Conservation (phyloP, 2,888 invertebrate genomes). For the Philonicus albiceps region DNA sequence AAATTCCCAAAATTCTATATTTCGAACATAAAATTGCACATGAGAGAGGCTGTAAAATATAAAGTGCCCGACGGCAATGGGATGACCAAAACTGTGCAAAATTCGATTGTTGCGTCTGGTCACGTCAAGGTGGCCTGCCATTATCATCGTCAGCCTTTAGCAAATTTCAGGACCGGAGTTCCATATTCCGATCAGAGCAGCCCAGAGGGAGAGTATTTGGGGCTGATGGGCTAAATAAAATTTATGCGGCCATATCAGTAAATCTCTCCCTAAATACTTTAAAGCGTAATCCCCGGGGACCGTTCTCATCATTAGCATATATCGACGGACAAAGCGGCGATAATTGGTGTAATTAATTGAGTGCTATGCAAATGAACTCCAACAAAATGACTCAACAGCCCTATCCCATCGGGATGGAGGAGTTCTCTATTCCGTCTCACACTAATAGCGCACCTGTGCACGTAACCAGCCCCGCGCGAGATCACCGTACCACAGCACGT, state of each 20-base stretch:
- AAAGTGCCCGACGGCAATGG: not conserved
- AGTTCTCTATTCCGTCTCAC: not conserved
- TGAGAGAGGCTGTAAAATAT: not conserved
- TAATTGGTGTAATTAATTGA: conserved; percentile 43
- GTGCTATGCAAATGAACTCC: conserved; percentile 40
- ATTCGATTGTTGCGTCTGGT: not conserved
- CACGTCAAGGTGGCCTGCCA: not conserved
- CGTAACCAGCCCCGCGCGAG: not conserved
- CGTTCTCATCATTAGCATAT: conserved; percentile 35
- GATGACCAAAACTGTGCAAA: not conserved
- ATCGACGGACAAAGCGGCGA: conserved; percentile 37
- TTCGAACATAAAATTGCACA: not conserved
- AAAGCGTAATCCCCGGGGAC: conserved; percentile 27
- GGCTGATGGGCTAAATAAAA: conserved; percentile 2
- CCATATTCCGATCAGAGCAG: not conserved
- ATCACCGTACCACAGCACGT: not conserved
- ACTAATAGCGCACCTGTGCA: not conserved
- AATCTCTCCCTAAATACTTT: conserved; percentile 37
- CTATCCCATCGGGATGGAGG: not conserved
- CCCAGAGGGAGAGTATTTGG: not conserved
- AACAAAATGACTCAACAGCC: conserved; percentile 12
- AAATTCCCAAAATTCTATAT: not conserved
- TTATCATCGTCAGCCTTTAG: not conserved
- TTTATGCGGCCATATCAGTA: conserved; percentile 29
- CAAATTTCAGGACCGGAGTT: not conserved